Evolutionary conservation across 2,113 vertebrate species (phyloP), one percentile per base, ranked within the genome.

Genomic region (Cottus gobio): DNA sequence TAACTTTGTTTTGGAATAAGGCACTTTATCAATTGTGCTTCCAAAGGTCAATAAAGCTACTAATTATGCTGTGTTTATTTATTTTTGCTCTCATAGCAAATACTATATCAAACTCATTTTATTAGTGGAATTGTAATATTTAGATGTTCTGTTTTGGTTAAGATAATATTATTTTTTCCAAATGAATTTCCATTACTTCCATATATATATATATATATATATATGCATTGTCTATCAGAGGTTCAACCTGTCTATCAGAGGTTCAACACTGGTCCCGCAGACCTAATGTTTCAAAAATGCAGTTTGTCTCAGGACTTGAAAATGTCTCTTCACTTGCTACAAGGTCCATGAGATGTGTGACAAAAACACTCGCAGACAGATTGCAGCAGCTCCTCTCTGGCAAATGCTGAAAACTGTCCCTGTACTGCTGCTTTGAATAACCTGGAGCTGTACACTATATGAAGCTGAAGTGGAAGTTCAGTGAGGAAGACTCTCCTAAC

Each of bases 311-410:
- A n/a, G n/a, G n/a, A n/a, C n/a, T n/a, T n/a, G n/a, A n/a, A n/a
- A n/a, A n/a, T n/a, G 20, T 67, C 15, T 37, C 46, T 42, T 44
- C 31, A 58, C 26, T 31, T 60, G 24, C 52, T 39, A 1, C 22
- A 61, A 54, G 66, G 57, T 67, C 37, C 5, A 73, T 70, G 56
- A 52, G 31, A 52, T 30, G 37, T 62, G 18, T 39, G 46, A 50
- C 4, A 36, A 60, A 15, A 48, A 48, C 18, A 20, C 16, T 48
- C 16, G 2, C 16, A 2, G 16, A 48, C 46, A 50, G 46, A 50
- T 50, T 50, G 7, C 46, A 13, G 0, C 26, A 46, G 20, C 26
- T 46, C 20, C 39, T 50, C 46, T 22, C 46, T 22, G 46, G 46
- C 46, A 6, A 50, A 50, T 20, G 18, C 48, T 22, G 20, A 7